Conservation (phyloP, 2,888 invertebrate genomes). For the Erpobdella octoculata region DNA sequence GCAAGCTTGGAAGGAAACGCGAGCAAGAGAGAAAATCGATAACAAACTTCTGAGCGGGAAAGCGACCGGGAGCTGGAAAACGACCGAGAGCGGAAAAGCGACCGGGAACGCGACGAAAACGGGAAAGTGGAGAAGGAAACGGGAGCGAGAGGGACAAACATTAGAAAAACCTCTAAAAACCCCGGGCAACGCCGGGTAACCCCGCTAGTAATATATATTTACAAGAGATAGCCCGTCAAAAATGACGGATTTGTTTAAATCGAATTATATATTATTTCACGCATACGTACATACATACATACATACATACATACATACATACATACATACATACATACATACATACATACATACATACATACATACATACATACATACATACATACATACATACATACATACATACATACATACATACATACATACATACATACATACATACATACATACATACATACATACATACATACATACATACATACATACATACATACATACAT, state of each 20-base stretch:
- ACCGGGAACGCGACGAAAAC: too few species aligned
- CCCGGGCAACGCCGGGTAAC: too few species aligned
- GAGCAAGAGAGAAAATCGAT: too few species aligned
- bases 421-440: background rate
- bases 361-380: background rate
- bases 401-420: background rate
- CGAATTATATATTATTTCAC: background rate
- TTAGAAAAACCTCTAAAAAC: too few species aligned
- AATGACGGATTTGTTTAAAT: too few species aligned
- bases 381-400: conserved; percentile 1
- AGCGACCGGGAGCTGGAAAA: too few species aligned
- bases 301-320: conserved; percentile 1
- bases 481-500: background rate
- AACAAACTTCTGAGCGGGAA: too few species aligned
- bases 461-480: background rate
- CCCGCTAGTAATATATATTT: background rate
- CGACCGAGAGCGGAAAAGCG: too few species aligned
- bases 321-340: conserved; percentile 1
- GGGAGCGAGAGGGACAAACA: too few species aligned
- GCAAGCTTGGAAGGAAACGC: too few species aligned
- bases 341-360: conserved; percentile 1
- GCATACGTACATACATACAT: conserved; percentile 1
- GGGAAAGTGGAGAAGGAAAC: too few species aligned
- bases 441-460: background rate
- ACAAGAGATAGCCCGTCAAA: too few species aligned